Percentiles rank a stretch among this genome's conserved stretches.
Evolutionary conservation across 2,797 vertebrate species (phyloP).

Genomic region (Rhinella marina): DNA sequence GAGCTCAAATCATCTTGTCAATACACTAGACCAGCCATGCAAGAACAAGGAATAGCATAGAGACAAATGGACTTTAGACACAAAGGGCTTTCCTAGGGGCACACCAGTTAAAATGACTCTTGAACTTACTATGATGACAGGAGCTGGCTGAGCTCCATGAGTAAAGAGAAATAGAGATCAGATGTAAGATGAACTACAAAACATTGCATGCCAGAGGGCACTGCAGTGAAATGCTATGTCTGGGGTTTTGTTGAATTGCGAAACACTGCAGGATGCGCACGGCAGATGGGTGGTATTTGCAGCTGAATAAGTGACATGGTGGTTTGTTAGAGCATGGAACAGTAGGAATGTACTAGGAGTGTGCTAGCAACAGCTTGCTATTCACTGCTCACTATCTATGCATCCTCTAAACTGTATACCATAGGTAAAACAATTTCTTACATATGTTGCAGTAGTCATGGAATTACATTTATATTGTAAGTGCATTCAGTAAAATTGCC

Average conservation of each 20-base stretch:
- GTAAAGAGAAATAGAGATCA: conserved; percentile 40
- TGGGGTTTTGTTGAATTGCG: conserved; percentile 40
- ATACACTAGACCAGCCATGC: conserved; percentile 47
- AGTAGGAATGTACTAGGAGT: conserved; percentile 13
- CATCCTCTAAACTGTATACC: not conserved
- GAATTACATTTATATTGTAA: no score
- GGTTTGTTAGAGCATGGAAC: not conserved
- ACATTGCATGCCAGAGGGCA: conserved; percentile 49
- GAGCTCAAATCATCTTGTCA: conserved; percentile 48
- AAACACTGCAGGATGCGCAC: conserved; percentile 15
- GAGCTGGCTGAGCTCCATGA: conserved; percentile 39
- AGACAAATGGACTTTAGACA: conserved; percentile 45
- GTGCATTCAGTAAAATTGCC: no score
- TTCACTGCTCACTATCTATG: not conserved
- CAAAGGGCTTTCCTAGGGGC: conserved; percentile 54
- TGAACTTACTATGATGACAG: conserved; percentile 55
- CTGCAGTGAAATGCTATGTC: conserved; percentile 49
- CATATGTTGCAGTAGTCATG: not conserved
- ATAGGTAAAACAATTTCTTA: not conserved
- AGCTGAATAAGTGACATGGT: conserved; percentile 29
- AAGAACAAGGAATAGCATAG: conserved; percentile 40
- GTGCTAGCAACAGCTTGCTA: conserved; percentile 9
- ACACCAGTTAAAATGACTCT: conserved; percentile 51
- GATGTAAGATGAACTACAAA: conserved; percentile 48
- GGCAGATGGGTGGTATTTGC: conserved; percentile 16